Evolutionary conservation across 2,113 vertebrate species (phyloP), one percentile per base, ranked within the genome.

Genomic region (Scomber scombrus): DNA sequence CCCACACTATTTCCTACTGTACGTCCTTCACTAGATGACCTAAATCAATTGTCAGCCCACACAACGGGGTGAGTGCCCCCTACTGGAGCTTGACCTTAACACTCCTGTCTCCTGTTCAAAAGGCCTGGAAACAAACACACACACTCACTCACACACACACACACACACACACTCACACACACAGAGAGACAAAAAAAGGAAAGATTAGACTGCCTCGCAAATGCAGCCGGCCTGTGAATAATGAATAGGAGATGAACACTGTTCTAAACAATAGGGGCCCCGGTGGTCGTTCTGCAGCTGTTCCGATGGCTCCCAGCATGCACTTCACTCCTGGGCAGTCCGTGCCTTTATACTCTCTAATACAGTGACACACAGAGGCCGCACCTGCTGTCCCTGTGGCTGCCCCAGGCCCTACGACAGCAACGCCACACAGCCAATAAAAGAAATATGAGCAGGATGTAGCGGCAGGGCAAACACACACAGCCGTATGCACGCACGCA

Each of bases 1-100:
- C 69, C 54, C 79, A 29, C 82, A 50, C 46, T 10, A 16, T 70
- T 52, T 55, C 76, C 86, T 51, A 52, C 77, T 49, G 81, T 45
- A 71, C 66, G 90, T 88, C 90, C 89, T 91, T 92, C 85, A 86
- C 83, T 26, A 15, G 77, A 65, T 87, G 88, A 93, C 89, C 90
- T 90, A 84, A 88, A 89, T 92, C 91, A 89, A 87, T 85, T 90
- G 91, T 91, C 93, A 90, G 78, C 31, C 75, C 51, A 68, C 86
- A 5, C 87, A 11, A 71, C 78, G 75, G 89, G 87, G 83, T 62
- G 79, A 90, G 83, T 50, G 87, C 92, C 91, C 91, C 92, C 93
- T 89, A 65, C 89, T 78, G 92, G 90, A 89, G 85, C 80, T 1
- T 91, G 91, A 93, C 93, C 92, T 93, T 91, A 93, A 83, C 89